Evolutionary conservation across 2,888 invertebrate genomes (phyloP), one percentile per base, ranked within the genome.

Genomic region (Ormyrus rosae): DNA sequence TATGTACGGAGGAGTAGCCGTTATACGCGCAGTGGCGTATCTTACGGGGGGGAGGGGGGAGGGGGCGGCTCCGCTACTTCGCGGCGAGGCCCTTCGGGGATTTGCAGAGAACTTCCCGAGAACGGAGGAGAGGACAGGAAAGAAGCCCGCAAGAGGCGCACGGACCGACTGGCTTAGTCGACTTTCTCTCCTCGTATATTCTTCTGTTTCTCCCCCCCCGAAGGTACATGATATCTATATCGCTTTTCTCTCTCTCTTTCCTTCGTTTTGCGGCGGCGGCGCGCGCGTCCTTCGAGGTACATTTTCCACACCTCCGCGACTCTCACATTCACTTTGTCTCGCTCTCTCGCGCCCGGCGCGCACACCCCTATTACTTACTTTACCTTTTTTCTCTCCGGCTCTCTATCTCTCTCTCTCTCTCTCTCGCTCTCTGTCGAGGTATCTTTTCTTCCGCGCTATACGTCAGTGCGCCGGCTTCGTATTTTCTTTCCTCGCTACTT

Each of bases 241-340:
- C 64, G 70, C 58, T 11, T 61, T 71, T 70, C 77, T 51, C 5
- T 34, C n/a, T 61, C n/a, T 45, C 10, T 55, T 55, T 46, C 46
- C 8, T 9, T 56, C 60, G 11, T 46, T 34, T 46, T 46, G 19
- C 19, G 34, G 34, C 4, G 34, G 34, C 34, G 34, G 34, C 34
- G 5, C 51, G 13, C 48, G 50, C 55, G n/a, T 68, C 13, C 61
- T 68, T 68, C 69, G 58, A 34, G 34, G 48, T 74, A 60, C 58
- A 74, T 74, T 79, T 79, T 74, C 74, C 61, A 11, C 73, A 70
- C 74, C 61, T 72, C n/a, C 11, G 10, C 64, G 6, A n/a, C 58
- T 50, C 67, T 67, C 69, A 46, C 77, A 58, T 73, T 81, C 76
- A 51, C 76, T 80, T 77, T 72, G 70, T 69, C 73, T 67, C 72